Base-by-base conservation (phyloP, 1,140 invertebrate species). In the Bombus affinis region DNA sequence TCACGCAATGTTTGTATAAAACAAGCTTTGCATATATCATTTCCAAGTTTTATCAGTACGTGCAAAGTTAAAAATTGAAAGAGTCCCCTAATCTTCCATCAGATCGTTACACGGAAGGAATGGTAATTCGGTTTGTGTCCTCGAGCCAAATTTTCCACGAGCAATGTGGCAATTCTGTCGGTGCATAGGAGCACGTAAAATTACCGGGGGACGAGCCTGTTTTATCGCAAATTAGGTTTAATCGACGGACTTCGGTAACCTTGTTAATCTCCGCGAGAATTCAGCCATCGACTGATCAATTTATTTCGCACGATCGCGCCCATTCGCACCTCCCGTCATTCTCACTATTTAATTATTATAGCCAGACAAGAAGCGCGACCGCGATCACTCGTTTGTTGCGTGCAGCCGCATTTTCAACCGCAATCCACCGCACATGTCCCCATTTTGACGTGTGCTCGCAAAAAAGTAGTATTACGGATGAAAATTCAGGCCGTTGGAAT, bases 191-290 rank as follows among this genome's bases (percentile, higher is more conserved):
- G 71, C 18, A 32, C 71, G 73, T 68, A 22, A 77, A 70, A 83
- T 83, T 83, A 70, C 13, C 22, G 35, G 0, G 35, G 44, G 28
- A 15, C 59, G 62, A 22, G 22, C 35, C 35, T 57, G 53, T 77
- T 83, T 83, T 77, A 75, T 68, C 81, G 73, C 59, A 83, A 83
- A 83, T 83, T 77, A 83, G 74, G 32, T 83, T 83, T 77, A 83
- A 83, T 77, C 81, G 81, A 39, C 73, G 42, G 35, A 53, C 74
- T 83, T 77, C 28, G 28, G 35, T 83, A 83, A 83, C 42, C 35
- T 68, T 68, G 62, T 83, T 83, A 83, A 83, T 77, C 42, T 35
- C 32, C 57, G 35, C 35, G 72, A 76, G 72, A 83, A 83, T 75
- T n/a, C 18, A 53, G n/a, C 15, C 68, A 39, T 72, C 53, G 32